phyloP scores from a whole-genome alignment of 2,113 vertebrate species.

The Protobothrops flavoviridis region DNA sequence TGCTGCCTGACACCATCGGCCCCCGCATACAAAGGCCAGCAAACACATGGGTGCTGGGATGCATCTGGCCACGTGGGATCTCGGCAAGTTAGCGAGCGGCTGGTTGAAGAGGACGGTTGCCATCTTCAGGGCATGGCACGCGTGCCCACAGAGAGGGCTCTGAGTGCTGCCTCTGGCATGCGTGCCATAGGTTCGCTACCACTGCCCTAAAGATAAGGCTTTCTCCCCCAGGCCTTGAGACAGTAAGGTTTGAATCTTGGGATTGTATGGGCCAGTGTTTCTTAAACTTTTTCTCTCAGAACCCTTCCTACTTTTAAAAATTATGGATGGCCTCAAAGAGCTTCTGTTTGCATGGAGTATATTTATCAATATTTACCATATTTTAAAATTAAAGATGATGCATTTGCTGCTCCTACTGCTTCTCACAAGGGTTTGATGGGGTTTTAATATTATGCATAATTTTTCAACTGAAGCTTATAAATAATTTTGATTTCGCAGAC shows the following conservation, averaged over 20 bases:
- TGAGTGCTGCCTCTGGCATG: too few species aligned
- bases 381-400: background rate
- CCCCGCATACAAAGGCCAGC: too few species aligned
- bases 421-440: background rate
- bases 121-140: too few species aligned
- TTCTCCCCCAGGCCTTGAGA: background rate
- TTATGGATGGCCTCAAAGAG: background rate
- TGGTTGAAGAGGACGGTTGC: too few species aligned
- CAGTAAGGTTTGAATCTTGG: background rate
- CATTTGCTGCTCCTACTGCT: background rate
- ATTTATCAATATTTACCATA: background rate
- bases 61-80: too few species aligned
- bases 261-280: background rate
- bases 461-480: background rate
- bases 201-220: background rate
- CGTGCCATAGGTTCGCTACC: too few species aligned
- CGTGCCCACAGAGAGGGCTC: too few species aligned
- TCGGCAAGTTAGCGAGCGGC: too few species aligned
- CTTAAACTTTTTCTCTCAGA: background rate
- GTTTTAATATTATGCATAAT: background rate
- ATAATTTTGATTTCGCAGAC: background rate
- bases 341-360: background rate
- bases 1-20: too few species aligned
- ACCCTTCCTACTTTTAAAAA: background rate
- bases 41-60: too few species aligned